Evolutionary conservation across 2,888 invertebrate genomes (phyloP).

Genomic region (Parnassius apollo): DNA sequence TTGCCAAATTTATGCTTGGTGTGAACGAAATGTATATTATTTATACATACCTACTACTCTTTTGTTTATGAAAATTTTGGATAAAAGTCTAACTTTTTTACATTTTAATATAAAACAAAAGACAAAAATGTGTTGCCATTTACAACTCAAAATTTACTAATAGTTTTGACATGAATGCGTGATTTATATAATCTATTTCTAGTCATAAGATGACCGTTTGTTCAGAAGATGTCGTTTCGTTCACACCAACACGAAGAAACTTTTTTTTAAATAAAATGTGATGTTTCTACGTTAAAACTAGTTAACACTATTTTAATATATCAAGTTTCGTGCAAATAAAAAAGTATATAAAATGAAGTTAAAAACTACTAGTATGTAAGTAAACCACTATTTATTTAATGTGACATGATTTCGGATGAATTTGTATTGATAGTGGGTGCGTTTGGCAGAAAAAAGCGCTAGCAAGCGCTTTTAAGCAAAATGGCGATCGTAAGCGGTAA

Average conservation of each 20-base stretch:
- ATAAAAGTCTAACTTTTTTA: too few relatives aligned
- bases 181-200: slow-evolving; percentile 27
- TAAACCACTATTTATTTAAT: slow-evolving; percentile 67
- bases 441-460: too few relatives aligned
- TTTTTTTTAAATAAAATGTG: slow-evolving; percentile 52
- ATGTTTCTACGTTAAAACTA: slow-evolving; percentile 63
- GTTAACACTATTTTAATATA: slow-evolving; percentile 72
- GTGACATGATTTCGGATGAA: slow-evolving; percentile 46
- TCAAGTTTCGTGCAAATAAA: slow-evolving; percentile 60
- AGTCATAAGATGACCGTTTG: slow-evolving; percentile 35
- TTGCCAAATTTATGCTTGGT: slow-evolving; percentile 66
- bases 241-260: slow-evolving; percentile 26
- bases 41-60: too few relatives aligned
- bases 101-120: too few relatives aligned
- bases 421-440: slow-evolving; percentile 44
- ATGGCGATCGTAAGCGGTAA: too few relatives aligned
- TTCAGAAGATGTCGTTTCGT: slow-evolving; percentile 13
- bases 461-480: too few relatives aligned
- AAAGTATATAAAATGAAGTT: slow-evolving; percentile 61
- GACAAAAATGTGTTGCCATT: too few relatives aligned
- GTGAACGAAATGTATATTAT: slow-evolving; percentile 50
- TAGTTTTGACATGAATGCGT: background rate
- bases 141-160: too few relatives aligned
- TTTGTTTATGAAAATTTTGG: too few relatives aligned
- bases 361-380: slow-evolving; percentile 69